Conservation (phyloP, 2,113 vertebrate species). For the Pedetes capensis region DNA sequence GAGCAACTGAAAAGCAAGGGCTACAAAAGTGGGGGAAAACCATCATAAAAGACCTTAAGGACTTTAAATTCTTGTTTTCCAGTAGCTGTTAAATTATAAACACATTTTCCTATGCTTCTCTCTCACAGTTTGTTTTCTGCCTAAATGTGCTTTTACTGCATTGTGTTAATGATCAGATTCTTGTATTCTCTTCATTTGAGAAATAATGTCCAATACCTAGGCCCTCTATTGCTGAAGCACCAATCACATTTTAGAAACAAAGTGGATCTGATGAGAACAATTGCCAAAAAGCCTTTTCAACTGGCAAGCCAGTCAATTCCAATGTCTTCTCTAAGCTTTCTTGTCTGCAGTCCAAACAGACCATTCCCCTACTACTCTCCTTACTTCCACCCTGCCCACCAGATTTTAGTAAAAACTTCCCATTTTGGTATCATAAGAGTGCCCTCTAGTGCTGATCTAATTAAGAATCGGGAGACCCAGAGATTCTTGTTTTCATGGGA, state of each 20-base stretch:
- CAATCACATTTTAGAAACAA: slow-evolving; percentile 72
- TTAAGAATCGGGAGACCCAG: slow-evolving; percentile 16
- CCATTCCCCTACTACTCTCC: background rate
- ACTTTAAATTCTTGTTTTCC: slow-evolving; percentile 64
- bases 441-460: slow-evolving; percentile 62
- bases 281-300: slow-evolving; percentile 67
- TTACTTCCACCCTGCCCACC: background rate
- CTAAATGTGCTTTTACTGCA: slow-evolving; percentile 59
- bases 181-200: slow-evolving; percentile 51
- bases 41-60: slow-evolving; percentile 47
- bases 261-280: slow-evolving; percentile 75
- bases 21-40: background rate
- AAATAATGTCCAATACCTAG: slow-evolving; percentile 47
- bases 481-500: slow-evolving; percentile 5
- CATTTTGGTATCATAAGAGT: slow-evolving; percentile 64
- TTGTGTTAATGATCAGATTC: slow-evolving; percentile 60
- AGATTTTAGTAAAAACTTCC: slow-evolving; percentile 58
- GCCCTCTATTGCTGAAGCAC: slow-evolving; percentile 50
- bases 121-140: slow-evolving; percentile 57
- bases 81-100: slow-evolving; percentile 70
- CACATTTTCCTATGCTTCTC: slow-evolving; percentile 64
- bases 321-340: slow-evolving; percentile 68
- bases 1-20: background rate
- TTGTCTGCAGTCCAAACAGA: slow-evolving; percentile 45
- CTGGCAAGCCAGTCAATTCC: slow-evolving; percentile 24